These are phyloP conservation scores for Gymnarchus niloticus DNA, from an alignment of 2,113 vertebrate genomes.

Conservation along the genomic window DNA sequence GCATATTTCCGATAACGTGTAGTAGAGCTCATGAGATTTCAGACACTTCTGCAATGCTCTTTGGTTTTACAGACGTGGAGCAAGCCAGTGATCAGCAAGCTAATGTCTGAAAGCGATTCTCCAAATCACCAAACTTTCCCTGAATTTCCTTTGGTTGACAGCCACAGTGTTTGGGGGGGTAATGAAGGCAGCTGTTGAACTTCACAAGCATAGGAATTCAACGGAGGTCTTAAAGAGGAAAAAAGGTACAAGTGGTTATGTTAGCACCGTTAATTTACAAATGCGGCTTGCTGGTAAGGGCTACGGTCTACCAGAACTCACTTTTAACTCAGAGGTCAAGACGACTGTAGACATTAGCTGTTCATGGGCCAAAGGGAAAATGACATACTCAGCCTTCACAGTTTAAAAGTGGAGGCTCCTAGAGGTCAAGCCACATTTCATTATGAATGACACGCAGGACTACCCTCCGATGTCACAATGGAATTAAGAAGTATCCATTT, in stretches of 20 bases:
- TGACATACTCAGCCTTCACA: not conserved
- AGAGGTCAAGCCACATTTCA: not conserved
- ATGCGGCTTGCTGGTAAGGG: not conserved
- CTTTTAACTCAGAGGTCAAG: not conserved
- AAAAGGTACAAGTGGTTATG: not conserved
- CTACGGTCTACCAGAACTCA: not conserved
- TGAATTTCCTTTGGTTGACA: not conserved
- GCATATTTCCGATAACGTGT: not conserved
- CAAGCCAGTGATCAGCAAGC: not conserved
- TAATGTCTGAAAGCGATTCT: not conserved
- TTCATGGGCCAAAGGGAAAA: not conserved
- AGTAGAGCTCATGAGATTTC: not conserved
- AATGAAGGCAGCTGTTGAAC: slow-evolving; percentile 6
- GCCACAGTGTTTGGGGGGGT: not conserved
- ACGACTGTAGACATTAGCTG: not conserved
- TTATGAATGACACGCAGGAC: slow-evolving; percentile 10
- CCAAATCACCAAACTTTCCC: not conserved
- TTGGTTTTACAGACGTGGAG: slow-evolving; percentile 37
- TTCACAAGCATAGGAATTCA: not conserved
- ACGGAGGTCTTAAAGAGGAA: not conserved
- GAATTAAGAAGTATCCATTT: slow-evolving; percentile 41
- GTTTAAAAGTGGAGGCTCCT: not conserved
- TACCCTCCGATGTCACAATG: slow-evolving; percentile 25
- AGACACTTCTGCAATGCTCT: slow-evolving; percentile 29
- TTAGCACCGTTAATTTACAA: not conserved